Evolutionary conservation across 2,113 vertebrate species (phyloP).

Genomic region (Otolemur garnettii): DNA sequence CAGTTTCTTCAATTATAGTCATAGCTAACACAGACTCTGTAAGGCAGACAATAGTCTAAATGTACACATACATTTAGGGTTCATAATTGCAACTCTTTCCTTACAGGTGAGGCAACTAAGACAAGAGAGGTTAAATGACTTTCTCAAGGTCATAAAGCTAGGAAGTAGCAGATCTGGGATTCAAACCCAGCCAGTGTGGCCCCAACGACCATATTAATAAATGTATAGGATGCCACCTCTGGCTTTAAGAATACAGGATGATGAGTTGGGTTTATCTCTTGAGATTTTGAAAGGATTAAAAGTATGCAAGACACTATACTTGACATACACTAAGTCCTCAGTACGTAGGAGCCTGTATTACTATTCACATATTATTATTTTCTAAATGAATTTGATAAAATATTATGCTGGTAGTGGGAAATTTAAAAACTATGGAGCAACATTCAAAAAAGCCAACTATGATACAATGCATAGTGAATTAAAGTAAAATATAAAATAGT

Average conservation of each 20-base stretch:
- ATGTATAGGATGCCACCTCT: not conserved
- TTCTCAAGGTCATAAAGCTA: not conserved
- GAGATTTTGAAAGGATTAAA: not conserved
- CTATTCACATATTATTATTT: not conserved
- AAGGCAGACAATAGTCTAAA: not conserved
- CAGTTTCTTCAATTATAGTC: not conserved
- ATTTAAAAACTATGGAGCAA: not conserved
- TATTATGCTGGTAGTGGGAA: not conserved
- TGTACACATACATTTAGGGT: not conserved
- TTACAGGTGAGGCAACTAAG: not conserved
- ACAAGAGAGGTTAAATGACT: not conserved
- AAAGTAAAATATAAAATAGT: conserved; percentile 1
- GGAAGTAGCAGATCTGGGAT: not conserved
- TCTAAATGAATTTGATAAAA: not conserved
- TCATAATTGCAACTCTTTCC: not conserved
- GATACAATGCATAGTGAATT: not conserved
- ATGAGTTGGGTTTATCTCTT: not conserved
- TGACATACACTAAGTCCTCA: not conserved
- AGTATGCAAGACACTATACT: not conserved
- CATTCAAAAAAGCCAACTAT: not conserved
- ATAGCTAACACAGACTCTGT: not conserved
- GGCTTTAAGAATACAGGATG: not conserved
- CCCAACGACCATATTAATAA: not conserved
- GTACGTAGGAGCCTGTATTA: not conserved
- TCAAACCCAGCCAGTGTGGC: not conserved